Conservation (phyloP, 2,888 invertebrate species). For the Gymnoscelis rufifasciata region DNA sequence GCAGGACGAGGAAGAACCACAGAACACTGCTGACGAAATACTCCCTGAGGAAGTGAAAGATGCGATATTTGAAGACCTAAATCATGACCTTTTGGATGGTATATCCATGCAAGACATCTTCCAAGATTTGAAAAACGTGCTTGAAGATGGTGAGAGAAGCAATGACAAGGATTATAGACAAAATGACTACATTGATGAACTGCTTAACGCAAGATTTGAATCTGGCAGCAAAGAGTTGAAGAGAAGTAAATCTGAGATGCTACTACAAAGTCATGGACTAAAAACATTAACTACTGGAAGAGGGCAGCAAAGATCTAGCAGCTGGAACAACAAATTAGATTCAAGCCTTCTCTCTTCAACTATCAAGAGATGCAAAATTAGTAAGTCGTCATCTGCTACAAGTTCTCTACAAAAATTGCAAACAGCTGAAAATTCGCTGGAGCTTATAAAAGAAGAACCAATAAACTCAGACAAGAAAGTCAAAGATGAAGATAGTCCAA, state of each 20-base stretch:
- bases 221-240: conserved; percentile 78
- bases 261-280: conserved; percentile 70
- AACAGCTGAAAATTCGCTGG: conserved; percentile 51
- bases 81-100: conserved; percentile 89
- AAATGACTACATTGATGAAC: conserved; percentile 78
- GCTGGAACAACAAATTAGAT: conserved; percentile 85
- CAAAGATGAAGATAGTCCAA: conserved; percentile 50
- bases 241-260: conserved; percentile 83
- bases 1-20: conserved; percentile 87
- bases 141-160: conserved; percentile 65
- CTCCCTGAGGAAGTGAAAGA: conserved; percentile 92
- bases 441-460: conserved; percentile 59
- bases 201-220: conserved; percentile 72
- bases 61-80: conserved; percentile 90
- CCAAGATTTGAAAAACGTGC: conserved; percentile 82
- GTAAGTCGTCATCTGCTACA: conserved; percentile 64
- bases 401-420: conserved; percentile 61
- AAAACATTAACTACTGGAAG: conserved; percentile 74
- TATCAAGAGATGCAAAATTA: conserved; percentile 84
- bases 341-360: conserved; percentile 78
- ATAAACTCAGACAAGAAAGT: conserved; percentile 51
- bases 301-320: conserved; percentile 83
- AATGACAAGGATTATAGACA: conserved; percentile 71
- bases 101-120: conserved; percentile 93
- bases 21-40: conserved; percentile 85